Evolutionary conservation across 2,113 vertebrate genomes (phyloP).

Genomic region (Neogale vison): DNA sequence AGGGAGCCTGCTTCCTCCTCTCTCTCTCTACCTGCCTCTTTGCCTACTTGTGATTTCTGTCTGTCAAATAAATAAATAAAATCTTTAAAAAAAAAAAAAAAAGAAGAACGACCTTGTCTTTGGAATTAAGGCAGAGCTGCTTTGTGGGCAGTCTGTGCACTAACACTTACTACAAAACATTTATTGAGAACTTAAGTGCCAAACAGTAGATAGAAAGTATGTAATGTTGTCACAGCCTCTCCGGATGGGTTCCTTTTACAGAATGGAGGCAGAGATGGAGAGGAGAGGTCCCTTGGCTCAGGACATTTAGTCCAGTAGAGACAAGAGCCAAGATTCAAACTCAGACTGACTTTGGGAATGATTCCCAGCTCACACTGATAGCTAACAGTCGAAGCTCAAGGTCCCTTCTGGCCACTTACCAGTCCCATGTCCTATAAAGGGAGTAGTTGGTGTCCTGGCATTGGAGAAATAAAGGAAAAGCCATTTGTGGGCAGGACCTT

Average conservation of each 20-base stretch:
- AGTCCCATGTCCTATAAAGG: neutral
- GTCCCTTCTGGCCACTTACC: neutral
- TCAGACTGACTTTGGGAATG: neutral
- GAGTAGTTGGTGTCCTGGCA: neutral
- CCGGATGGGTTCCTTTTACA: neutral
- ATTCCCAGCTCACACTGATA: neutral
- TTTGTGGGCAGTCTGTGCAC: neutral
- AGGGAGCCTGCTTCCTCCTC: no score
- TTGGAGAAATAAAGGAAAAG: neutral
- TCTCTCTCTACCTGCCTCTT: no score
- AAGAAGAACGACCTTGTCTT: neutral
- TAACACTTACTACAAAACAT: neutral
- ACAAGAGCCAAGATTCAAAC: neutral
- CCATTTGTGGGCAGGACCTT: neutral
- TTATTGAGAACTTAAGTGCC: neutral
- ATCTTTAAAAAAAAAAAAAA: no score
- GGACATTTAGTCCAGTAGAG: neutral
- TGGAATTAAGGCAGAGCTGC: neutral
- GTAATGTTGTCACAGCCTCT: neutral
- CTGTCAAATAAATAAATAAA: no score
- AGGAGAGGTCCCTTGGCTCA: neutral
- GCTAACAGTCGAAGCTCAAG: neutral
- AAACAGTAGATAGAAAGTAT: no score
- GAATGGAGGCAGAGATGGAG: neutral
- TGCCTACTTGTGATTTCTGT: no score